Evolutionary conservation across 1,140 invertebrate species (phyloP).

Genomic region (Stegodyphus mimosarum): DNA sequence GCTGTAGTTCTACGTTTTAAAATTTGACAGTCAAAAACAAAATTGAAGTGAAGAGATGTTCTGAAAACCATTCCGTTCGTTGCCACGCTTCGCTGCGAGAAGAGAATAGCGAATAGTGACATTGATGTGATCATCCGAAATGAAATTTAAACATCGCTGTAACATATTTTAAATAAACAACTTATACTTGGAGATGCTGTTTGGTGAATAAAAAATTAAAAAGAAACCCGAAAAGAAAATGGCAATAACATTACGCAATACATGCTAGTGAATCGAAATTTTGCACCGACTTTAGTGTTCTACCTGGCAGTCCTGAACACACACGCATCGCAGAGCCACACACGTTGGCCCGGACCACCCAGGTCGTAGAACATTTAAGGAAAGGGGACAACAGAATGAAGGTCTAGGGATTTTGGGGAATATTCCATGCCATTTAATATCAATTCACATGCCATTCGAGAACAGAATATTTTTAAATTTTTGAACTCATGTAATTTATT

Average conservation of each 20-base stretch:
- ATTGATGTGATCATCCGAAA: not conserved
- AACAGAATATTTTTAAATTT: too few species aligned
- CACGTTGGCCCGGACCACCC: constrained; percentile 13
- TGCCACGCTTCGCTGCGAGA: not conserved
- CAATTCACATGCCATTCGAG: too few species aligned
- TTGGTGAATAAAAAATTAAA: not conserved
- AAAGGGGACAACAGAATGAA: not conserved
- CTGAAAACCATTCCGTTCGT: too few species aligned
- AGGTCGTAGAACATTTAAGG: not conserved
- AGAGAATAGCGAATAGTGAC: not conserved
- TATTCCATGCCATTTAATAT: too few species aligned
- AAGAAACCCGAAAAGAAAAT: not conserved
- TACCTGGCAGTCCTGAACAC: not conserved
- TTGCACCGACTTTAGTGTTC: not conserved
- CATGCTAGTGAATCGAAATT: not conserved
- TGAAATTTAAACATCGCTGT: not conserved
- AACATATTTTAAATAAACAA: not conserved
- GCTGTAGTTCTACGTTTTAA: too few species aligned
- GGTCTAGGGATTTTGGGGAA: too few species aligned
- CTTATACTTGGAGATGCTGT: not conserved
- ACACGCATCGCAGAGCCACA: constrained; percentile 8
- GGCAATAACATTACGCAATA: not conserved
- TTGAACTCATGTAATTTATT: too few species aligned
- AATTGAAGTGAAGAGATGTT: too few species aligned
- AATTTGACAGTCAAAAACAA: too few species aligned